Evolutionary conservation across 2,113 vertebrate species (phyloP).

Genomic region (Alethe castanea): DNA sequence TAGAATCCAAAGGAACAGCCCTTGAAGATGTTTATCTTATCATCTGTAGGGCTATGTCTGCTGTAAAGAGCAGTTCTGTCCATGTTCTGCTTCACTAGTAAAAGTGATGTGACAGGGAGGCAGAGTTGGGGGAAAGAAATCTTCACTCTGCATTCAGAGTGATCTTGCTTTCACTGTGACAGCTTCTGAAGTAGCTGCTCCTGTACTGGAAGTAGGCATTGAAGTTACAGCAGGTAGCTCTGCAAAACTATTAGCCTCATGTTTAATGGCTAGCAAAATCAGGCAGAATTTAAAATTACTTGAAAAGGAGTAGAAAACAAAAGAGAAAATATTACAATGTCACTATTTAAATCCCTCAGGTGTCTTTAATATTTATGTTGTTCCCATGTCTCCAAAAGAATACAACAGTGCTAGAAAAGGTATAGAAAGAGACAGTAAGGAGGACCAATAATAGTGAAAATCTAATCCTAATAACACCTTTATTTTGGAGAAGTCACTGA

Average conservation of each 20-base stretch:
- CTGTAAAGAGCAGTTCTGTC: conserved; percentile 5
- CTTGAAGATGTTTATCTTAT: background rate
- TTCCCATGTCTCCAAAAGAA: background rate
- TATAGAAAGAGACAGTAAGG: background rate
- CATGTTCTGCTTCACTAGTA: conserved; percentile 14
- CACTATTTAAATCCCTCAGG: background rate
- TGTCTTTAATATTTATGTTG: background rate
- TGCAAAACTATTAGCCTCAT: background rate
- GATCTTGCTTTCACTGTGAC: background rate
- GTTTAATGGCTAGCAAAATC: background rate
- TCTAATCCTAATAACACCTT: background rate
- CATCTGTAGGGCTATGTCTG: background rate
- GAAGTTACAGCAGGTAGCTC: background rate
- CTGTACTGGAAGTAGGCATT: background rate
- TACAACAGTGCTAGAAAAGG: background rate
- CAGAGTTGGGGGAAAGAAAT: conserved; percentile 13
- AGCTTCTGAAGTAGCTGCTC: background rate
- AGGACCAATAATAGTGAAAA: background rate
- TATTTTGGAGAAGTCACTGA: background rate
- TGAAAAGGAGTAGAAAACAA: background rate
- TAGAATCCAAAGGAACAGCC: background rate
- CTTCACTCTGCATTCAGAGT: background rate
- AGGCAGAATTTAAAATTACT: background rate
- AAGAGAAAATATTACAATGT: background rate
- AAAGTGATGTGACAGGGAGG: conserved; percentile 30